Evolutionary conservation across 2,113 vertebrate species (phyloP), one percentile per base, ranked within the genome.

Genomic region (Plestiodon gilberti): DNA sequence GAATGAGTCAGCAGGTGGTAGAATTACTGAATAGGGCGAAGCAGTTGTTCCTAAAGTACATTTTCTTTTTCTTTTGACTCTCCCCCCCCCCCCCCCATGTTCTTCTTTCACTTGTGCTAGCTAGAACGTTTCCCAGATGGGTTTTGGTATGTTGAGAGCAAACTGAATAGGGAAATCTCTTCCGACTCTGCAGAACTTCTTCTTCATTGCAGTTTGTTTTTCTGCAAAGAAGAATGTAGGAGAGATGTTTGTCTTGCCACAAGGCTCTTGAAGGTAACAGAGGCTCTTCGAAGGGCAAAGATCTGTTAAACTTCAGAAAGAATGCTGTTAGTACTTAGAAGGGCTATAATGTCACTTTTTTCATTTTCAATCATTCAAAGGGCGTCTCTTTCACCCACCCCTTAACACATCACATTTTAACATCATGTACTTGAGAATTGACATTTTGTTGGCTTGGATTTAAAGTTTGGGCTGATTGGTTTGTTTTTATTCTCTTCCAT

Each of bases 1-100:
- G 3, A 87, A 57, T 59, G 67, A 86, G 78, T 74, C 78, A 87
- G 77, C 84, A 87, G 61, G 78, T 86, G 78, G 70, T 81, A 73
- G 59, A 86, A 73, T 86, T 74, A 73, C 40, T 73, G 78, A 81
- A 73, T 33, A 74, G 55, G 69, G 59, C 43, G 14, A 86, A 81
- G 30, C 25, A 64, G 18, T 81, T 86, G 35, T 70, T 80, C 35
- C 8, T 73, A 69, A 61, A 62, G 70, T 64, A 52, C n/a, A 20
- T 74, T 62, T 83, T n/a, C 55, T 79, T 38, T 62, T 79, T 11
- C 43, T 40, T 61, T 74, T 52, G 10, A 64, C 40, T 80, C 73
- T 69, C 78, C 23, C 55, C 23, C 25, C 62, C 28, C 15, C 33
- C 52, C 17, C 55, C 55, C 17, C 13, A 10, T 57, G 8, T 86